These are phyloP conservation scores for Brachyistius frenatus DNA, from an alignment of 2,113 vertebrate species.

Conservation along the genomic window DNA sequence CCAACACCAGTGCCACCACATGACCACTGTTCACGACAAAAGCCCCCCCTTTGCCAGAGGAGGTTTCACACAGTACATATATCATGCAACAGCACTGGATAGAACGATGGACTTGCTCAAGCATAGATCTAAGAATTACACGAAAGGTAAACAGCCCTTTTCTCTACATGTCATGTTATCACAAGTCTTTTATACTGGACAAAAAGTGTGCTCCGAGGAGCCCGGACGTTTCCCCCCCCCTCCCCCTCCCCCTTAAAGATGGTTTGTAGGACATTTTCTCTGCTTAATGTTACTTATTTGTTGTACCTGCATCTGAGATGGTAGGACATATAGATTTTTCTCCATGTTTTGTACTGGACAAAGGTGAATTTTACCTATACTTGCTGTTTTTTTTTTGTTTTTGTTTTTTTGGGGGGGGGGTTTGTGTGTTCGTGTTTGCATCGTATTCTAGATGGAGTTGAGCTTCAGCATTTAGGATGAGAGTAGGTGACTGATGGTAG, in stretches of 20 bases:
- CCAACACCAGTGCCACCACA: slow-evolving; percentile 81
- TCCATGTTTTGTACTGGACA: slow-evolving; percentile 84
- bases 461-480: slow-evolving; percentile 74
- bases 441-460: slow-evolving; percentile 67
- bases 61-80: slow-evolving; percentile 74
- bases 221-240: slow-evolving; percentile 47
- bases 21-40: slow-evolving; percentile 74
- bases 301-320: slow-evolving; percentile 74
- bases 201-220: slow-evolving; percentile 76
- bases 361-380: slow-evolving; percentile 86
- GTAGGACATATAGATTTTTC: slow-evolving; percentile 76
- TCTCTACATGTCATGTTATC: slow-evolving; percentile 76
- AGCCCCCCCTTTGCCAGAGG: slow-evolving; percentile 55
- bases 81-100: slow-evolving; percentile 86
- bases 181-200: slow-evolving; percentile 86
- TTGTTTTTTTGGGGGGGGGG: background rate
- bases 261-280: slow-evolving; percentile 69
- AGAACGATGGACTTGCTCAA: slow-evolving; percentile 80
- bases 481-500: slow-evolving; percentile 69
- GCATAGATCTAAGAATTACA: slow-evolving; percentile 77
- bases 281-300: slow-evolving; percentile 72
- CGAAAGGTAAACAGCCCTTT: slow-evolving; percentile 74
- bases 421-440: slow-evolving; percentile 63
- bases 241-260: slow-evolving; percentile 24
- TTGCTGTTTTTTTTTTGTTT: slow-evolving; percentile 53